These are phyloP conservation scores for Zosterops japonicus DNA, from an alignment of 2,113 vertebrate species.

Conservation along the genomic window DNA sequence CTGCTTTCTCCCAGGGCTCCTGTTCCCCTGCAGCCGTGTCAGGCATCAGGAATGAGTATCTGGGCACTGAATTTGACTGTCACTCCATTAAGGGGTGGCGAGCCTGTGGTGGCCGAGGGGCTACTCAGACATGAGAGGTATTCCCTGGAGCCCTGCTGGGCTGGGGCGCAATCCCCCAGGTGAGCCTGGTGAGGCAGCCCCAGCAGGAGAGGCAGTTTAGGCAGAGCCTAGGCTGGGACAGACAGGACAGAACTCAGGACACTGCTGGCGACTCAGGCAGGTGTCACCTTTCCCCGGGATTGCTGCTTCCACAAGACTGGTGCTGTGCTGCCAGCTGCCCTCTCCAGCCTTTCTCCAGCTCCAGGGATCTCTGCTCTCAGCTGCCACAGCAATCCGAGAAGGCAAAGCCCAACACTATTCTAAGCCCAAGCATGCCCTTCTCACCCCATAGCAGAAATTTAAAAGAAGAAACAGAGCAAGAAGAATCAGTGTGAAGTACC, in stretches of 20 bases:
- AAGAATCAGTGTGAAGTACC: conserved; percentile 53
- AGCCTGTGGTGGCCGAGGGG: neutral
- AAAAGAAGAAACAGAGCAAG: neutral
- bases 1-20: neutral
- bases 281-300: neutral
- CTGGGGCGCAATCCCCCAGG: too few relatives aligned
- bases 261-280: rapidly evolving
- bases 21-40: neutral
- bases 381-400: neutral
- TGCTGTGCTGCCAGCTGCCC: neutral
- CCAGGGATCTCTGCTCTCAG: neutral
- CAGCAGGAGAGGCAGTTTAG: neutral
- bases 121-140: rapidly evolving
- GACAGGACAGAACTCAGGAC: rapidly evolving
- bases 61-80: neutral
- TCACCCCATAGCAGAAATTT: neutral
- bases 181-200: rapidly evolving
- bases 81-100: rapidly evolving
- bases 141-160: neutral
- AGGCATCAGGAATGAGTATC: rapidly evolving
- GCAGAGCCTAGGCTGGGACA: neutral
- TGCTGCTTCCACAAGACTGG: neutral
- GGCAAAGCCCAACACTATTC: neutral
- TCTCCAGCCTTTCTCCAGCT: neutral
- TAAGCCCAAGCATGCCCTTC: neutral